These are phyloP conservation scores for Microctonus aethiopoides DNA, from an alignment of 2,888 invertebrate species.

Conservation along the genomic window DNA sequence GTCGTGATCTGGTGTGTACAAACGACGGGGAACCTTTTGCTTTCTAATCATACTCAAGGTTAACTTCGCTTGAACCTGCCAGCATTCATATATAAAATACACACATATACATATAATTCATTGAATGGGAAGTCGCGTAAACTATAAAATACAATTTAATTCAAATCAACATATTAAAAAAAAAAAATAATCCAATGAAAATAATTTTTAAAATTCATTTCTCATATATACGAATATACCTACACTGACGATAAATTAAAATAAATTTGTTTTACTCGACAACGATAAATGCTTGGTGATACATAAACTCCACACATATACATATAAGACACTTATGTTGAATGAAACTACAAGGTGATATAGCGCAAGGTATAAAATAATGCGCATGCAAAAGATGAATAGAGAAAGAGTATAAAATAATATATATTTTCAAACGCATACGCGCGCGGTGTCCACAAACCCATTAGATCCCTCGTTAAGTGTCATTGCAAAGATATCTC, in stretches of 20 bases:
- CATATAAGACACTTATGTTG: background rate
- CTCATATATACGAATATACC: too few species aligned
- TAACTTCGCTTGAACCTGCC: slow-evolving; percentile 60
- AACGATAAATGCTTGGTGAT: background rate
- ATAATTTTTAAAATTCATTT: background rate
- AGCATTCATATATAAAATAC: slow-evolving; percentile 20
- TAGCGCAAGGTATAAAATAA: background rate
- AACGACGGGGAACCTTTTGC: slow-evolving; percentile 61
- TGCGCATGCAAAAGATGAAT: background rate
- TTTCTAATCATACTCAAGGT: slow-evolving; percentile 66
- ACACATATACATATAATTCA: background rate
- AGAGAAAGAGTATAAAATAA: background rate
- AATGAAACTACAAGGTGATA: background rate
- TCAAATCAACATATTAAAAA: background rate
- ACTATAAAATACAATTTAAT: slow-evolving; percentile 4
- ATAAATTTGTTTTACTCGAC: slow-evolving; percentile 1
- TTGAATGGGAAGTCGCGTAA: background rate
- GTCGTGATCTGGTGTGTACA: slow-evolving; percentile 59
- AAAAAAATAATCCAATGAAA: background rate
- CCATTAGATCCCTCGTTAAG: slow-evolving; percentile 59
- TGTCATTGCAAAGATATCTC: slow-evolving; percentile 57
- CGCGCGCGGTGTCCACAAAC: background rate
- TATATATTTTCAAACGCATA: too few species aligned
- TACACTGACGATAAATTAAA: too few species aligned
- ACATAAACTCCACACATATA: background rate